A percentile compares a stretch with the other conserved stretches of the same genome.
Conservation (phyloP, 2,797 vertebrate species). For the Iguana delicatissima region DNA sequence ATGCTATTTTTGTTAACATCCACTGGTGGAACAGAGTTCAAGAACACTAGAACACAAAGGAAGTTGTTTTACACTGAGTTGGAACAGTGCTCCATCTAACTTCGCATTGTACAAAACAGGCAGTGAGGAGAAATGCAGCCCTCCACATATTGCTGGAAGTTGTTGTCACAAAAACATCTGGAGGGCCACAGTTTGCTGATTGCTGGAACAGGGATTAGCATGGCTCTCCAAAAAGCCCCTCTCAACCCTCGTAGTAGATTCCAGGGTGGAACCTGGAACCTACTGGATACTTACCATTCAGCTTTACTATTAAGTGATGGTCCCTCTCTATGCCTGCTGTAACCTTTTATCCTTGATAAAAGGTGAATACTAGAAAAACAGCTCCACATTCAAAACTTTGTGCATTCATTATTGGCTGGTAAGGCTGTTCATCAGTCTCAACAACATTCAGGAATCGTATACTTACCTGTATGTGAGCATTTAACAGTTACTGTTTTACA, state of each 20-base stretch:
- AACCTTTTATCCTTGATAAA: not conserved
- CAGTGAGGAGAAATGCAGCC: too few relatives aligned
- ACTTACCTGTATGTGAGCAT: constrained; percentile 13
- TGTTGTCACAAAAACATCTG: too few relatives aligned
- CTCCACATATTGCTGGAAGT: too few relatives aligned
- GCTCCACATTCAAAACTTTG: not conserved
- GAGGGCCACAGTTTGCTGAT: too few relatives aligned
- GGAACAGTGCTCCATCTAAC: not conserved
- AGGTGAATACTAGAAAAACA: not conserved
- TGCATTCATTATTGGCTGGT: not conserved
- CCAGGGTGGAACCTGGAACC: not conserved
- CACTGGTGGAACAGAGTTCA: not conserved
- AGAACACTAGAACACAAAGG: not conserved
- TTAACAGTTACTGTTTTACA: not conserved
- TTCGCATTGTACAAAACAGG: not conserved
- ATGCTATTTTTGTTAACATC: not conserved
- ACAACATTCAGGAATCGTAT: not conserved
- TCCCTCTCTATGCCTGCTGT: not conserved
- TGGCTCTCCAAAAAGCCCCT: not conserved
- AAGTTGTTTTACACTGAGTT: not conserved
- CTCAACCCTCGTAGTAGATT: not conserved
- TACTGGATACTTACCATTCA: not conserved
- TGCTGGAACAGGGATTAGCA: not conserved
- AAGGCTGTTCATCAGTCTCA: not conserved
- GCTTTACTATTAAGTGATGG: not conserved